phyloP scores from a whole-genome alignment of 1,140 invertebrate genomes.

The Helicoverpa armigera region DNA sequence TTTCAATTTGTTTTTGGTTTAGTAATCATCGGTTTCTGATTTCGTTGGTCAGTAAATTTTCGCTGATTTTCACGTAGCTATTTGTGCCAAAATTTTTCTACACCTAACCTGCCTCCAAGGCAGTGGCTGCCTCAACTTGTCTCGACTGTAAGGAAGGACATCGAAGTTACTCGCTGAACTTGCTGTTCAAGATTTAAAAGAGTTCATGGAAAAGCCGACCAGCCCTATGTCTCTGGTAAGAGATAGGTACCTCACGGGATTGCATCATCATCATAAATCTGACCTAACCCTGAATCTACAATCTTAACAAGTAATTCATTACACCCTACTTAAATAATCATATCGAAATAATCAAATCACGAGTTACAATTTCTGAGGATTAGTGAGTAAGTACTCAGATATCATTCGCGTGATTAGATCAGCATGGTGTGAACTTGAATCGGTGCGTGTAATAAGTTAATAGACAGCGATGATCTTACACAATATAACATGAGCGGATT shows the following conservation, averaged over 20 bases:
- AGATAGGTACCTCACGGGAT: too few relatives aligned
- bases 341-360: constrained; percentile 32
- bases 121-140: too few relatives aligned
- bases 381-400: background rate
- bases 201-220: too few relatives aligned
- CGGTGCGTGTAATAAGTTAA: background rate
- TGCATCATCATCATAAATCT: too few relatives aligned
- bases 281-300: constrained; percentile 3
- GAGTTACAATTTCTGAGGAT: background rate
- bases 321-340: background rate
- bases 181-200: too few relatives aligned
- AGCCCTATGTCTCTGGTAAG: too few relatives aligned
- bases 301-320: background rate
- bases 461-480: constrained; percentile 13
- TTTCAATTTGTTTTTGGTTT: background rate
- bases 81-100: too few relatives aligned
- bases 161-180: too few relatives aligned
- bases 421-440: constrained; percentile 19
- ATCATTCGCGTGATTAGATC: constrained; percentile 22
- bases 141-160: too few relatives aligned
- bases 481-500: constrained; percentile 24
- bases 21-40: background rate
- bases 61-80: too few relatives aligned
- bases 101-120: too few relatives aligned
- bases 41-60: too few relatives aligned